A percentile compares a stretch with the other conserved stretches of the same genome.
phyloP scores from a whole-genome alignment of 2,797 vertebrate genomes.

The Cossypha polioptera region DNA sequence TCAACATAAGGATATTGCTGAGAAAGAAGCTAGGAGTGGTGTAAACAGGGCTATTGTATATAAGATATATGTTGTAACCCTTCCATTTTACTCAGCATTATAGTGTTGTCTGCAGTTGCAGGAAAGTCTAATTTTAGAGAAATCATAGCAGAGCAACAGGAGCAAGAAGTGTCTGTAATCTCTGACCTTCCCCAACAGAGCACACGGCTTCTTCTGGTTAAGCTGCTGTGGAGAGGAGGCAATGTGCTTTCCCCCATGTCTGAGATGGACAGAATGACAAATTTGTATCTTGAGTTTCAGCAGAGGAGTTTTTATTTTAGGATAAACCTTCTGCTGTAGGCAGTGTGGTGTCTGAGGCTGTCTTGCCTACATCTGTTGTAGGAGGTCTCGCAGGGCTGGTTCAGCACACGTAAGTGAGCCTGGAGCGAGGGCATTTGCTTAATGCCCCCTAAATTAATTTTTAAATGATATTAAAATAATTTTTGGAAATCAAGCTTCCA shows the following conservation, averaged over 20 bases:
- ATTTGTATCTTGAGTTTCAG: background rate
- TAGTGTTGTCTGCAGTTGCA: background rate
- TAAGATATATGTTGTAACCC: background rate
- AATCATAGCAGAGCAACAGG: background rate
- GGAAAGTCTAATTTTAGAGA: background rate
- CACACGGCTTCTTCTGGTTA: background rate
- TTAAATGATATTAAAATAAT: background rate
- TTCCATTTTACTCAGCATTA: background rate
- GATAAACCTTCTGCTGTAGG: background rate
- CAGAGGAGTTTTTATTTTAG: background rate
- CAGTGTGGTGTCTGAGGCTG: background rate
- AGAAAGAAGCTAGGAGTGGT: background rate
- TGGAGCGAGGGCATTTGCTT: background rate
- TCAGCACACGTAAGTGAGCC: background rate
- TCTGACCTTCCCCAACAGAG: background rate
- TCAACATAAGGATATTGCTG: slow-evolving; percentile 8
- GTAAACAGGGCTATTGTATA: background rate
- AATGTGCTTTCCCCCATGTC: background rate
- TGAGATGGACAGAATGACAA: background rate
- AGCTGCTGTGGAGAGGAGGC: background rate
- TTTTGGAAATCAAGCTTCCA: background rate
- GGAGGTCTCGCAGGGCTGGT: background rate
- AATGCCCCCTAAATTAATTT: background rate
- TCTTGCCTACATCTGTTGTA: background rate
- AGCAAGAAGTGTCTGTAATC: background rate